Evolutionary conservation across 2,113 vertebrate species (phyloP).

Genomic region (Illadopsis cleaveri): DNA sequence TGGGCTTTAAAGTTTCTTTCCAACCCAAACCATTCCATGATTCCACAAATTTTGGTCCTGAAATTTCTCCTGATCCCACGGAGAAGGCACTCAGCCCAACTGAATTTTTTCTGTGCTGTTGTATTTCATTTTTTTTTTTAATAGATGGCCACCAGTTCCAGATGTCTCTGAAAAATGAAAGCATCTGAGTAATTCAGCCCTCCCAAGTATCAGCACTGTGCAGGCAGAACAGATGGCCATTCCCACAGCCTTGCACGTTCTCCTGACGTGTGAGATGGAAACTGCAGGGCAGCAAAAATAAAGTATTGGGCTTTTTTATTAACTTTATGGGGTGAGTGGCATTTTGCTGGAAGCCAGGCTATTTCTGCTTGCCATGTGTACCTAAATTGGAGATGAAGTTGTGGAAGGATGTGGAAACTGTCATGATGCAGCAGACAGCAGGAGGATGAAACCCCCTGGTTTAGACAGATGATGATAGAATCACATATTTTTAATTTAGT

Average conservation of each 20-base stretch:
- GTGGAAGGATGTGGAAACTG: not conserved
- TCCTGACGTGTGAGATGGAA: not conserved
- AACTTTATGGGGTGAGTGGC: not conserved
- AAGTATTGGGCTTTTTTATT: not conserved
- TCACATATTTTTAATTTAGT: not conserved
- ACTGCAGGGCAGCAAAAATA: not conserved
- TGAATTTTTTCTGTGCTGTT: not conserved
- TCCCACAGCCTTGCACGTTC: not conserved
- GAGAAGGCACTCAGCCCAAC: not conserved
- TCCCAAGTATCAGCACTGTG: not conserved
- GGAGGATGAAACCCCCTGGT: not conserved
- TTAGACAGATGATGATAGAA: not conserved
- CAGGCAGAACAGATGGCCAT: constrained; percentile 37
- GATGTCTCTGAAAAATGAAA: constrained; percentile 2
- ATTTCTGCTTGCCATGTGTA: not conserved
- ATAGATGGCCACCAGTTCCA: not conserved
- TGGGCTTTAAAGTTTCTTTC: not conserved
- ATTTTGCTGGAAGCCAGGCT: constrained; percentile 16
- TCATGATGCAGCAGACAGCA: not conserved
- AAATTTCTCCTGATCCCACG: not conserved
- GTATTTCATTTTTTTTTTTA: not conserved
- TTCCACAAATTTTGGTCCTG: not conserved
- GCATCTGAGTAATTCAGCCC: not conserved
- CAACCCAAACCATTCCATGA: no score
- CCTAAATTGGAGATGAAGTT: not conserved